These are phyloP conservation scores for Heterochromis multidens DNA, from an alignment of 2,113 vertebrate species.

Conservation along the genomic window DNA sequence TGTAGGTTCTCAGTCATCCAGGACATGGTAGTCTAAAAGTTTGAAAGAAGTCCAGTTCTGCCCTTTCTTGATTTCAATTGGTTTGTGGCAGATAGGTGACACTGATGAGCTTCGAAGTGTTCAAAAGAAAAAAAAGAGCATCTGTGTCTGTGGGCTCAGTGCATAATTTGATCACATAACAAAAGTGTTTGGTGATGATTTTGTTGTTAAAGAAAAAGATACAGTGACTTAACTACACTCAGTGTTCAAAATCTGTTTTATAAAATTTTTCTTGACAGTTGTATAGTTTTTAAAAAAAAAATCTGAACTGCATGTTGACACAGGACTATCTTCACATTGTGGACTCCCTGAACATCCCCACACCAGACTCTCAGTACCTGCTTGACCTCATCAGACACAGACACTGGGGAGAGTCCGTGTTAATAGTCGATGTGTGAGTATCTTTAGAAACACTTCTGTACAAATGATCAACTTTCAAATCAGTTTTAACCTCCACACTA, in stretches of 20 bases:
- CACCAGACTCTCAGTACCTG: constrained; percentile 81
- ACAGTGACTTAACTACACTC: background rate
- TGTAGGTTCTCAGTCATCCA: too few species aligned
- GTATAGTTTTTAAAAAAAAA: too few species aligned
- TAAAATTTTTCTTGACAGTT: background rate
- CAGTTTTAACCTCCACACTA: background rate
- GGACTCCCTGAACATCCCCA: constrained; percentile 82
- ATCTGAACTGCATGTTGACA: background rate
- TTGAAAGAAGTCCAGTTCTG: too few species aligned
- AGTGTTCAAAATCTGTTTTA: accelerated
- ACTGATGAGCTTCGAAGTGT: background rate
- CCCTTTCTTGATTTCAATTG: background rate
- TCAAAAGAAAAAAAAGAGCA: background rate
- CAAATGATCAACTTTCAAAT: background rate
- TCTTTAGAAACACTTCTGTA: background rate
- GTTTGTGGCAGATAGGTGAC: background rate
- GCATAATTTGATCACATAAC: background rate
- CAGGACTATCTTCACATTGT: constrained; percentile 83
- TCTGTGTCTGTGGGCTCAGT: background rate
- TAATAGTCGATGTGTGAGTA: constrained; percentile 85
- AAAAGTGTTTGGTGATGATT: background rate
- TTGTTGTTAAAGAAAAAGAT: background rate
- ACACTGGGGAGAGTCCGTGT: constrained; percentile 82
- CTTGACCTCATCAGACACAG: constrained; percentile 75
- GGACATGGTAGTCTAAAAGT: too few species aligned